phyloP scores from a whole-genome alignment of 2,888 invertebrate species.

The Drosophila paranaensis region DNA sequence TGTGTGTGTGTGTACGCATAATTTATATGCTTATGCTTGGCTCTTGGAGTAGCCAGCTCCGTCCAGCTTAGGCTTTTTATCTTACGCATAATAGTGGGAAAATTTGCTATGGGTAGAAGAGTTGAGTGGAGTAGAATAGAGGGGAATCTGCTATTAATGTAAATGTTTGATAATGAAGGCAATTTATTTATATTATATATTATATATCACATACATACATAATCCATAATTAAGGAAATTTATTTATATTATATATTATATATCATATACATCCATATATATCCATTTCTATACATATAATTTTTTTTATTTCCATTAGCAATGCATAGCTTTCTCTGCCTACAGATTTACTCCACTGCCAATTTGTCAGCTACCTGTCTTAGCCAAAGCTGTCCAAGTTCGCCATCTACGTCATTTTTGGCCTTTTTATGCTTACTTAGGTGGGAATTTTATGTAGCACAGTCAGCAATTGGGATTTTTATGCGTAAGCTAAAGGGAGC shows the following conservation, averaged over 20 bases:
- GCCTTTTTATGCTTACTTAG: background rate
- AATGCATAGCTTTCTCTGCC: background rate
- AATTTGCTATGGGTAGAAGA: background rate
- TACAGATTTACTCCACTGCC: background rate
- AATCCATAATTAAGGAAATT: too few species aligned
- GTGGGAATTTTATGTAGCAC: background rate
- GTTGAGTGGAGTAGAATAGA: too few species aligned
- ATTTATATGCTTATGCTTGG: constrained; percentile 21
- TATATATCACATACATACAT: too few species aligned
- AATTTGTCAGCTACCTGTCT: background rate
- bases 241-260: too few species aligned
- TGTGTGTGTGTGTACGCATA: constrained; percentile 2
- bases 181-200: background rate
- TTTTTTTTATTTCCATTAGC: background rate
- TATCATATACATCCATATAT: too few species aligned
- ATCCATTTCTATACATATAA: too few species aligned
- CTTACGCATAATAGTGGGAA: constrained; percentile 2
- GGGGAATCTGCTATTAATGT: background rate
- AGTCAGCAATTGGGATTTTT: background rate
- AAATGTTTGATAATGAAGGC: background rate
- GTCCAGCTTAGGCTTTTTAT: background rate
- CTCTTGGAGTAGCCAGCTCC: constrained; percentile 6
- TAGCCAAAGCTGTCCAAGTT: background rate
- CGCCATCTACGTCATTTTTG: background rate
- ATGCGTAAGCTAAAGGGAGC: background rate